Evolutionary conservation across 2,888 invertebrate genomes (phyloP).

Genomic region (Amiota minor): DNA sequence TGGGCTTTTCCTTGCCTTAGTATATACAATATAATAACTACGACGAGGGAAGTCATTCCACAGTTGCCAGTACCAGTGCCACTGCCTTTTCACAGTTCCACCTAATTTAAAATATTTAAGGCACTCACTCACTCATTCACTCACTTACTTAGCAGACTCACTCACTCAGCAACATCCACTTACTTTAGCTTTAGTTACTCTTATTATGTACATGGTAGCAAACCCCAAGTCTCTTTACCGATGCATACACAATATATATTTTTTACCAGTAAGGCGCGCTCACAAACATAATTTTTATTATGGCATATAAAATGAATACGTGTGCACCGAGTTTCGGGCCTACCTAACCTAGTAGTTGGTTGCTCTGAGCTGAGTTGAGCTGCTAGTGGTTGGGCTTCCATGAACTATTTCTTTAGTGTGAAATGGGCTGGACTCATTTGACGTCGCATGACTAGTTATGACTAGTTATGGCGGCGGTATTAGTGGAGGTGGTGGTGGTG

Average conservation of each 20-base stretch:
- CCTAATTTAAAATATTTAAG: conserved; percentile 64
- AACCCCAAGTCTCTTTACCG: too few species aligned
- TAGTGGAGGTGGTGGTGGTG: neutral
- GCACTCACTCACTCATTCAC: conserved; percentile 30
- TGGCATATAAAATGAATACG: conserved; percentile 60
- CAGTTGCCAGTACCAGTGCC: neutral
- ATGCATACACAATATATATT: too few species aligned
- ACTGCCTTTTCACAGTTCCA: conserved; percentile 31
- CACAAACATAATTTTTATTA: conserved; percentile 57
- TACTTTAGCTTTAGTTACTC: conserved; percentile 31
- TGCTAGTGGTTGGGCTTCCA: too few species aligned
- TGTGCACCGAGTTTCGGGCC: conserved; percentile 36
- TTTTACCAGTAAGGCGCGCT: conserved; percentile 25
- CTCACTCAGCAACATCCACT: neutral
- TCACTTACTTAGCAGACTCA: neutral
- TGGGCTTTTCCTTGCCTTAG: conserved; percentile 51
- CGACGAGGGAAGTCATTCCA: too few species aligned
- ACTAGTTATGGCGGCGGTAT: neutral
- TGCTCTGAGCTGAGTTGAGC: neutral
- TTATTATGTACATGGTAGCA: conserved; percentile 28
- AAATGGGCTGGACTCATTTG: conserved; percentile 16
- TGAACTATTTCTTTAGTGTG: conserved; percentile 2
- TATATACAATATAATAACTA: too few species aligned
- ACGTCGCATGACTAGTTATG: neutral
- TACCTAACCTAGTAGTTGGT: conserved; percentile 30